phyloP scores from a whole-genome alignment of 92 coral and sea anemone species.

The Umimayanthus kanabou region DNA sequence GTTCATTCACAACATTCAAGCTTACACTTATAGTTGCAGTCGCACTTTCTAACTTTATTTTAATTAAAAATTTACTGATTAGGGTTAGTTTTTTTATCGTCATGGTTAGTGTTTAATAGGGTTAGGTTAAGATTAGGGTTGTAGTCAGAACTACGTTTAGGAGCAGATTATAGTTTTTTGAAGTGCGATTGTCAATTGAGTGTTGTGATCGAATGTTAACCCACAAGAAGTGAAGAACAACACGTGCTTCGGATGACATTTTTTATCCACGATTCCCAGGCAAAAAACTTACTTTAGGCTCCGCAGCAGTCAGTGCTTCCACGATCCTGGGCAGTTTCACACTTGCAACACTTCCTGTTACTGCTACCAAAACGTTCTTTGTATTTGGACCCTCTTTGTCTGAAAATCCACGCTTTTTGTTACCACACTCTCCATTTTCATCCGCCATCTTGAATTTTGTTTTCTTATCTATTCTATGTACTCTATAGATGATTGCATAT shows the following conservation, averaged over 20 bases:
- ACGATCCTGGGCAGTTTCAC: constrained; percentile 72
- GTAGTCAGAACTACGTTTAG: too few species aligned
- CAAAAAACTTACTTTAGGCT: constrained; percentile 61
- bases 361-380: constrained; percentile 80
- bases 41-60: too few species aligned
- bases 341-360: constrained; percentile 96
- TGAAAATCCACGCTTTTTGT: constrained; percentile 19
- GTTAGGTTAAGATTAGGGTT: too few species aligned
- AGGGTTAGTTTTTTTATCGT: too few species aligned
- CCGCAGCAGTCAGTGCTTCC: constrained; percentile 62
- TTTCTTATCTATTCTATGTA: background rate
- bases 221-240: background rate
- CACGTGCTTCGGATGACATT: background rate
- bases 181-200: too few species aligned
- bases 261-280: background rate
- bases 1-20: too few species aligned
- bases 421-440: constrained; percentile 1
- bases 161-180: too few species aligned
- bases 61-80: too few species aligned
- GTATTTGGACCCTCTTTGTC: constrained; percentile 16
- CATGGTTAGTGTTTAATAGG: too few species aligned
- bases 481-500: background rate
- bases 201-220: too few species aligned
- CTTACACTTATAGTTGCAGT: too few species aligned
- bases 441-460: constrained; percentile 70